Evolutionary conservation across 2,888 invertebrate genomes (phyloP).

Genomic region (Odontomyia ornata): DNA sequence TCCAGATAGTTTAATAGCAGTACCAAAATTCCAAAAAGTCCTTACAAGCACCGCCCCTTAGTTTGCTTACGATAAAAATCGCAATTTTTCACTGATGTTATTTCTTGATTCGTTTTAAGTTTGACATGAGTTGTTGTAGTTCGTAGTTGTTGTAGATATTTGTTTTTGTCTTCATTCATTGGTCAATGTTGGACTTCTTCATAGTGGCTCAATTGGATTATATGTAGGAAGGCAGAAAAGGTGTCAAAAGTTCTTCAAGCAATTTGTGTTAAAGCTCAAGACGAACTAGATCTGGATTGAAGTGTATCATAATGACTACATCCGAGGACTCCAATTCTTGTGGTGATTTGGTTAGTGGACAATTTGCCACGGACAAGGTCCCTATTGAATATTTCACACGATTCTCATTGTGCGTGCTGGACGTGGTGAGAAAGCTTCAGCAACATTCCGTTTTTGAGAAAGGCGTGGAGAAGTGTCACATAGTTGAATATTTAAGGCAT

Average conservation of each 20-base stretch:
- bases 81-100: neutral
- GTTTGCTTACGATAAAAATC: neutral
- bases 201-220: neutral
- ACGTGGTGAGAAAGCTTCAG: constrained; percentile 60
- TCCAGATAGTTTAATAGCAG: constrained; percentile 13
- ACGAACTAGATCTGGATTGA: neutral
- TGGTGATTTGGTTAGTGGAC: constrained; percentile 14
- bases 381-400: constrained; percentile 44
- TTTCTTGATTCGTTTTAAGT: neutral
- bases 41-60: neutral
- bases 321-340: neutral
- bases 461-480: constrained; percentile 57
- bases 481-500: constrained; percentile 58
- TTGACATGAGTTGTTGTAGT: neutral
- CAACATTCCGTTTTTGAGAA: constrained; percentile 59
- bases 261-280: neutral
- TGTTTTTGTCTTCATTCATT: neutral
- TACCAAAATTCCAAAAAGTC: constrained; percentile 19
- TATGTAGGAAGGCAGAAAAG: neutral
- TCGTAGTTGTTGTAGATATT: neutral
- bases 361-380: constrained; percentile 26
- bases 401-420: constrained; percentile 59
- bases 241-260: neutral
- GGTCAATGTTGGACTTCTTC: neutral
- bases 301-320: neutral